Evolutionary conservation across 2,113 vertebrate species (phyloP).

Genomic region (Rhea pennata): DNA sequence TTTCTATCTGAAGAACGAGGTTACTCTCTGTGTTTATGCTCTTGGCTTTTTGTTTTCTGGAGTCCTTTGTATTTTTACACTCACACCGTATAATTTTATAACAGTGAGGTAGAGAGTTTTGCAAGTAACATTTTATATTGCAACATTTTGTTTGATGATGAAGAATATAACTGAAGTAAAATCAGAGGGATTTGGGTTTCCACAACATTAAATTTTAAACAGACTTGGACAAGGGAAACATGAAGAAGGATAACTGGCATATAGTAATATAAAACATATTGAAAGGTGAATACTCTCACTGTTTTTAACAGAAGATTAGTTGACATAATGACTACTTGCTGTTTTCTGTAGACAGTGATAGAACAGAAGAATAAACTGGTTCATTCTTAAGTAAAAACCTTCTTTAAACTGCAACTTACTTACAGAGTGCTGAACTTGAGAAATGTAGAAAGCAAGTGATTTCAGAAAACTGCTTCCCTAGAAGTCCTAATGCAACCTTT

Average conservation of each 20-base stretch:
- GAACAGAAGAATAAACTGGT: neutral
- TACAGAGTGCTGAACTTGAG: neutral
- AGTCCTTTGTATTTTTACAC: neutral
- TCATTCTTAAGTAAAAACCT: neutral
- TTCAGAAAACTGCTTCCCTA: neutral
- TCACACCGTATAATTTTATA: neutral
- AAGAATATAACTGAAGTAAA: neutral
- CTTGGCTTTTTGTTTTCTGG: neutral
- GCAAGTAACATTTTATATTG: neutral
- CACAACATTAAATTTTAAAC: neutral
- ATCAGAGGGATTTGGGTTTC: neutral
- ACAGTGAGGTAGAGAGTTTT: neutral
- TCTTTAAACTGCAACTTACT: neutral
- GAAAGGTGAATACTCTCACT: neutral
- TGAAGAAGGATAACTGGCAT: neutral
- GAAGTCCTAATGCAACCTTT: neutral
- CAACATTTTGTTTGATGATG: neutral
- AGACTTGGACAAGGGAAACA: neutral
- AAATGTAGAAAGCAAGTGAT: neutral
- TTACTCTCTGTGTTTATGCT: neutral
- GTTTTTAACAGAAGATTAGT: neutral
- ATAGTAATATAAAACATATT: neutral
- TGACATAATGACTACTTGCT: neutral
- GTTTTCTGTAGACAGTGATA: neutral
- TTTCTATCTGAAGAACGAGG: neutral